Base-by-base conservation (phyloP, 2,888 invertebrate genomes). In the Protophormia terraenovae region DNA sequence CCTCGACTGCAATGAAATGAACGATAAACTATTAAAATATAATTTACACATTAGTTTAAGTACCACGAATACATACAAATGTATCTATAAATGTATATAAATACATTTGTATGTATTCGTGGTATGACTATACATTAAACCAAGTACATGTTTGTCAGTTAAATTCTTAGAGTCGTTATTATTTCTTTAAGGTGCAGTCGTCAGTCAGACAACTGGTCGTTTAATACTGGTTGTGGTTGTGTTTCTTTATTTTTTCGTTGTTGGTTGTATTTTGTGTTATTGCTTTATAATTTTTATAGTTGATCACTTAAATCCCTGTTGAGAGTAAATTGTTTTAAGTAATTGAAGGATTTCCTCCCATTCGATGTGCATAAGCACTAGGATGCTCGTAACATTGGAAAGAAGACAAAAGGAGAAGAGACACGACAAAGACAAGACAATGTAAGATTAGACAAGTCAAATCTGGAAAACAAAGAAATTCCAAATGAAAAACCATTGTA, bases 1-100 rank as follows among this genome's bases (percentile, higher is more conserved):
- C 90, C 91, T 41, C 90, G 90, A 47, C 93, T 93, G 71, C 10
- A 83, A 78, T 47, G 14, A 53, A 67, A 55, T 58, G 2, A 58
- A 8, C 14, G 3, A 24, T 7, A 53, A 32, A 53, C 3, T 35
- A 14, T 38, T 35, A 14, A 38, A 55, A 27, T 1, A n/a, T 27
- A 7, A 29, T 55, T 55, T 27, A 47, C 10, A n/a, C n/a, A n/a
- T n/a, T n/a, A n/a, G n/a, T n/a, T n/a, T 53, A 24, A 19, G 16
- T 53, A 22, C 53, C n/a, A 53, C 10, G 10, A 10, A 53, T 53
- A 27, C n/a, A 55, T 55, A 5, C 27, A 55, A 6, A 55, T 1
- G 27, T 3, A 55, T 3, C n/a, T 50, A 55, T 10, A 22, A 1
- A 66, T 66, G 5, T 27, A 22, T 27, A 66, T 41, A 1, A 5